A percentile compares a stretch with the other conserved stretches of the same genome.
Conservation (phyloP, 2,888 invertebrate species). For the Oscheius sp. region DNA sequence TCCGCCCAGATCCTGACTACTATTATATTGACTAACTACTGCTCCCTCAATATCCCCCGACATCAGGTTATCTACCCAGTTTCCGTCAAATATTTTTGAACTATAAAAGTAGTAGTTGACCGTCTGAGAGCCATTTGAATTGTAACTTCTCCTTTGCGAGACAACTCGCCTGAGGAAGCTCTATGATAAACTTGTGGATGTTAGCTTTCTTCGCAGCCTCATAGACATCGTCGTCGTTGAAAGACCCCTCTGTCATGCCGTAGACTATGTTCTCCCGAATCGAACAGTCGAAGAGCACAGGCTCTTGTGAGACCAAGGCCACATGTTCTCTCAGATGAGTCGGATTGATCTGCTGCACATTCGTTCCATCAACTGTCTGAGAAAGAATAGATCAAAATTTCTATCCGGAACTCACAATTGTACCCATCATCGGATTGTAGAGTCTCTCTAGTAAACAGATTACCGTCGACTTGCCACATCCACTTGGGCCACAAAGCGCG, state of each 20-base stretch:
- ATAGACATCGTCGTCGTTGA: conserved; percentile 71
- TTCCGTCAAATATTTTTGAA: too few relatives aligned
- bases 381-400: background rate
- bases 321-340: conserved; percentile 72
- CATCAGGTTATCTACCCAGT: too few relatives aligned
- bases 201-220: conserved; percentile 74
- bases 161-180: conserved; percentile 70
- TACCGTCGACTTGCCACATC: conserved; percentile 75
- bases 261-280: conserved; percentile 67
- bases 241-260: conserved; percentile 55
- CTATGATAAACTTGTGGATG: conserved; percentile 74
- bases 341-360: conserved; percentile 61
- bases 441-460: conserved; percentile 82
- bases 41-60: too few relatives aligned
- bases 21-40: too few relatives aligned
- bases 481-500: conserved; percentile 75
- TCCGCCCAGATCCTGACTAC: too few relatives aligned
- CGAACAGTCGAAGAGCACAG: conserved; percentile 74
- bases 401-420: conserved; percentile 75
- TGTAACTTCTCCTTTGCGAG: background rate
- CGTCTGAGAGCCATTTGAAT: too few relatives aligned
- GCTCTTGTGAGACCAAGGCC: conserved; percentile 74
- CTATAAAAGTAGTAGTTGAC: too few relatives aligned
- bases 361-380: conserved; percentile 69
- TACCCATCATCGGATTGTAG: conserved; percentile 84